Evolutionary conservation across 2,888 invertebrate genomes (phyloP).

Genomic region (Gandaritis pyraliata): DNA sequence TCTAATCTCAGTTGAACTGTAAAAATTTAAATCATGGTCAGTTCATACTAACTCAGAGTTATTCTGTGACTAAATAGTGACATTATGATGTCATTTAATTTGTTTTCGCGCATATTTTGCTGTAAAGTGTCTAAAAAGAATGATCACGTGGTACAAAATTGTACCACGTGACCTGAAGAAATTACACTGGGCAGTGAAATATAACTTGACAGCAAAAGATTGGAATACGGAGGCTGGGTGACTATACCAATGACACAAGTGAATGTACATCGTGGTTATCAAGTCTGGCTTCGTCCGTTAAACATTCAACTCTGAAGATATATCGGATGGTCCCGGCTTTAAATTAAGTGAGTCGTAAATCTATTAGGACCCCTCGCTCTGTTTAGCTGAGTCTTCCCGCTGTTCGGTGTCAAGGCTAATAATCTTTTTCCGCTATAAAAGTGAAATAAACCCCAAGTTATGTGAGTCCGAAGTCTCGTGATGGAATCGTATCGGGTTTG

Average conservation of each 20-base stretch:
- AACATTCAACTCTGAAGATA: constrained; percentile 35
- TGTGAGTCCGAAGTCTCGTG: constrained; percentile 22
- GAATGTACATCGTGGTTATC: background rate
- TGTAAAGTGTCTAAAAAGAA: too few relatives aligned
- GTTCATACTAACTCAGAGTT: too few relatives aligned
- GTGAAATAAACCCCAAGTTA: constrained; percentile 30
- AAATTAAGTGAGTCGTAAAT: constrained; percentile 43
- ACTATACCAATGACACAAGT: background rate
- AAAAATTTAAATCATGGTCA: too few relatives aligned
- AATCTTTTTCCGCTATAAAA: constrained; percentile 40
- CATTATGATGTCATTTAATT: too few relatives aligned
- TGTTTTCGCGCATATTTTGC: too few relatives aligned
- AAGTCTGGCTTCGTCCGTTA: constrained; percentile 19
- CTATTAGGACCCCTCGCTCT: constrained; percentile 37
- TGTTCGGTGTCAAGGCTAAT: constrained; percentile 38
- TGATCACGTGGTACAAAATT: too few relatives aligned
- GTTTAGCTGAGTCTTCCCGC: constrained; percentile 33
- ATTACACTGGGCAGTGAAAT: too few relatives aligned
- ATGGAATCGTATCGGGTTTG: constrained; percentile 3
- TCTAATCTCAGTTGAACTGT: too few relatives aligned
- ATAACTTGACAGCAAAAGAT: too few relatives aligned
- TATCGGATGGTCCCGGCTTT: constrained; percentile 35
- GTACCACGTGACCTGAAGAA: too few relatives aligned
- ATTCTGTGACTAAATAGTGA: too few relatives aligned
- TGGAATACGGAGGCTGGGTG: too few relatives aligned